Conservation (phyloP, 2,797 vertebrate species). For the Peromyscus nudipes region DNA sequence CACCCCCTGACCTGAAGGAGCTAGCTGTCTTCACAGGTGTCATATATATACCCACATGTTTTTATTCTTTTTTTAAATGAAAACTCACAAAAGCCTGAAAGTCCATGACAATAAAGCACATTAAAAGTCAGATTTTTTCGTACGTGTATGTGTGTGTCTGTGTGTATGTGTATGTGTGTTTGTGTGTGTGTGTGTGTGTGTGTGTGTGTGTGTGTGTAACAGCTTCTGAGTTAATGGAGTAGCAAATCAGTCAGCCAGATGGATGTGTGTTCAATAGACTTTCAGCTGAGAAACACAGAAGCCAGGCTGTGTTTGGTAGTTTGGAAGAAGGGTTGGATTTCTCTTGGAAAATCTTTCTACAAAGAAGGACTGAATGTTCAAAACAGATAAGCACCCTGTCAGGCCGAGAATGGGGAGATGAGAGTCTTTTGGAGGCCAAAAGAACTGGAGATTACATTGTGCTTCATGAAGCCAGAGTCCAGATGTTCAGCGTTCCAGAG, state of each 20-base stretch:
- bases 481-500: conserved; percentile 54
- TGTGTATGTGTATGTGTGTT: not conserved
- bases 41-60: too few species aligned
- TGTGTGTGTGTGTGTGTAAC: not conserved
- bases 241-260: conserved; percentile 25
- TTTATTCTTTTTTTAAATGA: not conserved
- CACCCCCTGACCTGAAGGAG: not conserved
- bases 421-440: conserved; percentile 53
- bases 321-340: conserved; percentile 57
- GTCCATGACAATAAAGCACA: not conserved
- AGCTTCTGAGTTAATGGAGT: not conserved
- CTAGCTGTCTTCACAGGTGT: not conserved
- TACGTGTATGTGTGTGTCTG: not conserved
- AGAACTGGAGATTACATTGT: conserved; percentile 20
- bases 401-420: not conserved
- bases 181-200: not conserved
- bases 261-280: conserved; percentile 15
- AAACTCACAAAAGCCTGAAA: not conserved
- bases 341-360: conserved; percentile 62
- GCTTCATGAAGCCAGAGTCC: conserved; percentile 57
- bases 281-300: not conserved
- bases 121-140: not conserved
- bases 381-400: conserved; percentile 69
- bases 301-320: conserved; percentile 16
- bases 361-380: conserved; percentile 72